Evolutionary conservation across 2,888 invertebrate genomes (phyloP).

Genomic region (Mythimna ferrago): DNA sequence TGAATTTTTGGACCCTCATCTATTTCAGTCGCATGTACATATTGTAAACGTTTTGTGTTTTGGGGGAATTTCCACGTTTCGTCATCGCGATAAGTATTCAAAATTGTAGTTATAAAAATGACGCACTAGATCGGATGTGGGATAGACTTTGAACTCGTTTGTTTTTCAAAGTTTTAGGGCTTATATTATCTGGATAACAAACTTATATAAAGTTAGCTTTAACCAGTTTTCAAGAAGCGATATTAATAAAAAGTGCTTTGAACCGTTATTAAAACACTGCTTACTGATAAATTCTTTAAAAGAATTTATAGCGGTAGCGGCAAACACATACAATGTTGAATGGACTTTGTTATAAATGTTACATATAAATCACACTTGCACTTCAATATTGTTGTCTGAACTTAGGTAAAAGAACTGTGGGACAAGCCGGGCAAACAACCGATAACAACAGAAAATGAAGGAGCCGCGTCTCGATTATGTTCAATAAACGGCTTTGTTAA

Average conservation of each 20-base stretch:
- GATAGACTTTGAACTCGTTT: constrained; percentile 22
- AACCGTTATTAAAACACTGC: not conserved
- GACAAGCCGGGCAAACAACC: constrained; percentile 79
- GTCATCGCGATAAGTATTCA: constrained; percentile 3
- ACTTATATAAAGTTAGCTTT: not conserved
- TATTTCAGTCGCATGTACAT: not conserved
- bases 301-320: not conserved
- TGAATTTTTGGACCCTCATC: not conserved
- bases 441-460: constrained; percentile 84
- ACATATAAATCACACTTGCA: constrained; percentile 52
- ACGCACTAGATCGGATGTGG: constrained; percentile 19
- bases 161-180: not conserved
- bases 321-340: constrained; percentile 12
- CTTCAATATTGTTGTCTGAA: constrained; percentile 48
- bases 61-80: not conserved
- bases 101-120: constrained; percentile 9
- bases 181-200: constrained; percentile 11
- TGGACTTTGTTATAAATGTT: constrained; percentile 17
- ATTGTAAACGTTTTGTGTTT: not conserved
- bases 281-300: not conserved
- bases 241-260: constrained; percentile 6
- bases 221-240: not conserved
- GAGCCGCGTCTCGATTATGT: constrained; percentile 77
- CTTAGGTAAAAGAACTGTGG: constrained; percentile 86
- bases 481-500: constrained; percentile 83